A percentile compares a stretch with the other conserved stretches of the same genome.
phyloP scores from a whole-genome alignment of 2,113 vertebrate genomes.

The Mohoua ochrocephala region DNA sequence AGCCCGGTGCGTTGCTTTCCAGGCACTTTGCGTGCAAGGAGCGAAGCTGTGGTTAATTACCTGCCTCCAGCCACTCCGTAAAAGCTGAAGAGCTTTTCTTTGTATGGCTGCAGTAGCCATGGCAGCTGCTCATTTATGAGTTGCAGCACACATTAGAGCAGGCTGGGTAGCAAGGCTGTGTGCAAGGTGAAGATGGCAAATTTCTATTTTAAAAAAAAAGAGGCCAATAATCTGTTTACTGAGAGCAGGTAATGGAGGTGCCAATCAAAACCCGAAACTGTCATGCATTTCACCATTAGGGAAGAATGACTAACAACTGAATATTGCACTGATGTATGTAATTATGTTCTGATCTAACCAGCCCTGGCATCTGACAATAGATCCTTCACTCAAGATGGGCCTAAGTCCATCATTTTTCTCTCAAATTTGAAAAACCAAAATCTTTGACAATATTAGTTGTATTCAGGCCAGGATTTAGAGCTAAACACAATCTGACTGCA shows the following conservation, averaged over 20 bases:
- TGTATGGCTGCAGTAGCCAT: neutral
- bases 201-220: neutral
- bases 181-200: neutral
- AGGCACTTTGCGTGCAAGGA: neutral
- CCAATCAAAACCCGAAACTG: neutral
- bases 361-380: neutral
- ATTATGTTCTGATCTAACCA: neutral
- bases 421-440: neutral
- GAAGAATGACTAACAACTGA: neutral
- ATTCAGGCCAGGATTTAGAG: neutral
- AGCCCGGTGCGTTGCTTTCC: neutral
- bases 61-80: conserved; percentile 10
- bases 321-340: neutral
- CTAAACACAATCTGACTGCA: neutral
- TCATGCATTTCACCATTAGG: neutral
- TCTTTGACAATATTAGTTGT: neutral
- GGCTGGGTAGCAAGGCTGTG: neutral
- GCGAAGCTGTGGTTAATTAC: neutral
- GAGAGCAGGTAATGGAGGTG: neutral
- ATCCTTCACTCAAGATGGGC: neutral
- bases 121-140: conserved; percentile 37
- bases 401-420: neutral
- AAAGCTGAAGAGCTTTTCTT: neutral
- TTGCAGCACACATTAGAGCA: neutral
- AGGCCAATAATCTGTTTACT: neutral